phyloP scores from a whole-genome alignment of 2,797 vertebrate genomes.

The Amphiprion clarkii region DNA sequence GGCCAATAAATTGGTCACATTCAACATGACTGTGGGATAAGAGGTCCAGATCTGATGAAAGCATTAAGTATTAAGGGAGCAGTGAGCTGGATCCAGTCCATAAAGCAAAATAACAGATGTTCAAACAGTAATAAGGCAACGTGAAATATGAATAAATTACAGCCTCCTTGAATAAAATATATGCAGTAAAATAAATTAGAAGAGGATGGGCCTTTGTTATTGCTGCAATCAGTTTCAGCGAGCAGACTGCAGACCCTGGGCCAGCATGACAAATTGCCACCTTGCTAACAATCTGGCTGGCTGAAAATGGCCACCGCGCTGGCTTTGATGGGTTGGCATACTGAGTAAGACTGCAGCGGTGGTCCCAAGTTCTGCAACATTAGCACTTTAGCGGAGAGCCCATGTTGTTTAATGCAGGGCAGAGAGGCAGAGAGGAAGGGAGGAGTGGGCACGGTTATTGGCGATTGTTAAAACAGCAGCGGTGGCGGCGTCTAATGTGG shows the following conservation, averaged over 20 bases:
- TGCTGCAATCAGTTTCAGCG: slow-evolving; percentile 84
- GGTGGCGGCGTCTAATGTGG: slow-evolving; percentile 36
- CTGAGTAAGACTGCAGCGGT: slow-evolving; percentile 80
- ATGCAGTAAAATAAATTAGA: slow-evolving; percentile 81
- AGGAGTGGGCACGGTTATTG: slow-evolving; percentile 46
- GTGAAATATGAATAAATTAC: slow-evolving; percentile 87
- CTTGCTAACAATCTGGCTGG: slow-evolving; percentile 82
- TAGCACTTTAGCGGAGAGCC: slow-evolving; percentile 78
- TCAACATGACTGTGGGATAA: slow-evolving; percentile 75
- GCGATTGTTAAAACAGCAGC: slow-evolving; percentile 58
- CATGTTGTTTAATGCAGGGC: slow-evolving; percentile 59
- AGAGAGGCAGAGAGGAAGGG: slow-evolving; percentile 50
- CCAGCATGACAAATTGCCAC: slow-evolving; percentile 83
- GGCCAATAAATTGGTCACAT: slow-evolving; percentile 78
- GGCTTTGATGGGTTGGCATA: slow-evolving; percentile 81
- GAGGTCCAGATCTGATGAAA: slow-evolving; percentile 81
- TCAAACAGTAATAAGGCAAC: slow-evolving; percentile 86
- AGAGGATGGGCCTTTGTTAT: slow-evolving; percentile 83
- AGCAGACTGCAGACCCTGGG: slow-evolving; percentile 74
- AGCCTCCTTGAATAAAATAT: slow-evolving; percentile 84
- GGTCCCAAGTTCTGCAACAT: slow-evolving; percentile 83
- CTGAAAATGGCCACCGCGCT: slow-evolving; percentile 77
- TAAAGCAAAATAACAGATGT: slow-evolving; percentile 88
- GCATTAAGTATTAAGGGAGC: slow-evolving; percentile 80
- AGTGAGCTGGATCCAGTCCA: slow-evolving; percentile 79